A percentile compares a stretch with the other conserved stretches of the same genome.
These are phyloP conservation scores for Tenualosa thibaudeaui DNA, from an alignment of 2,797 vertebrate genomes.

Conservation along the genomic window DNA sequence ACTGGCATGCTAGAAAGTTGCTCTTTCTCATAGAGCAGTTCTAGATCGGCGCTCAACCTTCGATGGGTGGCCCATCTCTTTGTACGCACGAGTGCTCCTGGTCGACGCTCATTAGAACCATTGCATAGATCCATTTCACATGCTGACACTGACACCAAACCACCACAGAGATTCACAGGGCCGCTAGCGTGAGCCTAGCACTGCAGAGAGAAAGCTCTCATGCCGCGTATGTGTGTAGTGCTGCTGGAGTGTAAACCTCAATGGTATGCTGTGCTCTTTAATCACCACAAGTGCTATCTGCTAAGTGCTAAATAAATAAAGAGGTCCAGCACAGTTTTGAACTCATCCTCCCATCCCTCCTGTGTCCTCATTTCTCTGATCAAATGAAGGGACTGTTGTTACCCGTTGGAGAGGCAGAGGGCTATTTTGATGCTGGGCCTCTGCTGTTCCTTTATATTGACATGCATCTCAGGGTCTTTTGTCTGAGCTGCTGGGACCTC, in stretches of 20 bases:
- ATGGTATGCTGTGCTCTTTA: neutral
- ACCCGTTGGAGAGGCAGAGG: neutral
- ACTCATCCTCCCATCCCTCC: neutral
- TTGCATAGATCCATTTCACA: constrained; percentile 56
- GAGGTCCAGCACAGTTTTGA: neutral
- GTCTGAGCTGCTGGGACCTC: constrained; percentile 43
- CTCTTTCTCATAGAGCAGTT: constrained; percentile 24
- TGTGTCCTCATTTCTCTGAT: neutral
- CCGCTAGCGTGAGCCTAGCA: neutral
- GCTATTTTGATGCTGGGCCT: constrained; percentile 9
- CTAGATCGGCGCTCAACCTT: neutral
- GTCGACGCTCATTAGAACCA: constrained; percentile 58
- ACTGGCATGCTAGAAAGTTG: neutral
- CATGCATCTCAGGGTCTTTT: constrained; percentile 18
- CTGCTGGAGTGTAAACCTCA: neutral
- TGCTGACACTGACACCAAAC: constrained; percentile 39
- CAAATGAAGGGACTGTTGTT: neutral
- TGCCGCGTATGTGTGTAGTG: neutral
- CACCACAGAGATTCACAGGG: neutral
- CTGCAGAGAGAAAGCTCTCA: neutral
- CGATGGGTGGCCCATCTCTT: constrained; percentile 40
- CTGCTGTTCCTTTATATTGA: constrained; percentile 13
- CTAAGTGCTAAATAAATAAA: constrained; percentile 19
- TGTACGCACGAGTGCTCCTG: constrained; percentile 36
- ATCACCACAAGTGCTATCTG: neutral